A percentile compares a stretch with the other conserved stretches of the same genome.
Conservation (phyloP, 2,888 invertebrate genomes). For the Priocnemis perturbator region DNA sequence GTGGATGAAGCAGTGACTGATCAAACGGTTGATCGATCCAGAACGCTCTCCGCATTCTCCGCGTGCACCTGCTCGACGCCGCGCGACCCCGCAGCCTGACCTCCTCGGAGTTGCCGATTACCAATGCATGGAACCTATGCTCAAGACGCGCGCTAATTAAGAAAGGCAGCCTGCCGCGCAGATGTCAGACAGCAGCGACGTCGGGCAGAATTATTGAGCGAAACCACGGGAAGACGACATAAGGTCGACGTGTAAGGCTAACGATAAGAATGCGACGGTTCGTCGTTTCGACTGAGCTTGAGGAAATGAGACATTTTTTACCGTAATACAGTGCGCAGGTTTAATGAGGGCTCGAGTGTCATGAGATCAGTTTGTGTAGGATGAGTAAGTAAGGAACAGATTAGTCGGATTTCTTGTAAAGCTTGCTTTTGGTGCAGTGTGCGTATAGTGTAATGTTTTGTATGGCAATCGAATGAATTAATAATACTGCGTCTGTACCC, state of each 20-base stretch:
- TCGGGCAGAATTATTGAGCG: conserved; percentile 58
- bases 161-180: conserved; percentile 61
- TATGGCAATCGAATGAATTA: too few species aligned
- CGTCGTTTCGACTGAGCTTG: too few species aligned
- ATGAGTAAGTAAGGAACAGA: too few species aligned
- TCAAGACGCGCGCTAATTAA: conserved; percentile 64
- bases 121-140: conserved; percentile 50
- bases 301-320: too few species aligned
- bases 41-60: conserved; percentile 6
- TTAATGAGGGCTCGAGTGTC: too few species aligned
- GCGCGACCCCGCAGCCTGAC: conserved; percentile 33
- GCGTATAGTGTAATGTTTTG: too few species aligned
- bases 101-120: conserved; percentile 38
- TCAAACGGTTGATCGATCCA: conserved; percentile 43
- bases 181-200: conserved; percentile 53
- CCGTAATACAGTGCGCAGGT: too few species aligned
- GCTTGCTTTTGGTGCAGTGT: too few species aligned
- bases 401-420: too few species aligned
- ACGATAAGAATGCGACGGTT: too few species aligned
- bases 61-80: conserved; percentile 51
- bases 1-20: conserved; percentile 18
- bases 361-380: too few species aligned
- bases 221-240: conserved; percentile 53
- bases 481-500: too few species aligned
- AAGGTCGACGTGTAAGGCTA: conserved; percentile 51